These are phyloP conservation scores for Leucophenga maculata DNA, from an alignment of 2,888 invertebrate species.

Conservation along the genomic window DNA sequence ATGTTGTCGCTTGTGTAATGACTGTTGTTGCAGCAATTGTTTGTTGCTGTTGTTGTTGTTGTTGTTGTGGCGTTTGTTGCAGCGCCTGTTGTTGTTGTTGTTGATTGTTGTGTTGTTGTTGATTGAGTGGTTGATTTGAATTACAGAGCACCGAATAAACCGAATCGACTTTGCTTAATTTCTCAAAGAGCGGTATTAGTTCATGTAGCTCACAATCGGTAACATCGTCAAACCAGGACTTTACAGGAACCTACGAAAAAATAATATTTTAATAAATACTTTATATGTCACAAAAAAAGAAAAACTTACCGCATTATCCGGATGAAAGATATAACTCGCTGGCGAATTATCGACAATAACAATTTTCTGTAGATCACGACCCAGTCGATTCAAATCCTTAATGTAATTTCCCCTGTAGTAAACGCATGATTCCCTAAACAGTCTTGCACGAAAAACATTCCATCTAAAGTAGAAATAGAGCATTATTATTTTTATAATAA, in stretches of 20 bases:
- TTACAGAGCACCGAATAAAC: constrained; percentile 95
- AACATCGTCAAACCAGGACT: constrained; percentile 99
- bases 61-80: constrained; percentile 52
- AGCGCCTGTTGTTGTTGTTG: constrained; percentile 56
- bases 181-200: constrained; percentile 98
- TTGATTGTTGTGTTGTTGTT: constrained; percentile 57
- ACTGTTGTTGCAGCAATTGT: constrained; percentile 70
- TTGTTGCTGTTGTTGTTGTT: constrained; percentile 59
- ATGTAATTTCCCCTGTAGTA: constrained; percentile 99
- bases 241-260: constrained; percentile 89
- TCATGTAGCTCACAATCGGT: constrained; percentile 96
- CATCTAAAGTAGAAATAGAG: constrained; percentile 81
- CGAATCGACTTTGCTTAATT: constrained; percentile 95
- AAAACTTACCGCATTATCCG: constrained; percentile 96
- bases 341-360: constrained; percentile 99
- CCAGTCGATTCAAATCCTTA: constrained; percentile 98
- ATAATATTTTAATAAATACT: constrained; percentile 19
- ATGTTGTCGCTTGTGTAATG: constrained; percentile 68
- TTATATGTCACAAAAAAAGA: background rate
- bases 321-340: constrained; percentile 99
- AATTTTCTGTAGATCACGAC: constrained; percentile 95
- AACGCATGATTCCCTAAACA: constrained; percentile 99
- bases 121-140: constrained; percentile 85
- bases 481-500: too few relatives aligned
- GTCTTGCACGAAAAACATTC: constrained; percentile 95